These are phyloP conservation scores for Yoshiicerus persimilis DNA, from an alignment of 1,140 invertebrate genomes.

Conservation along the genomic window DNA sequence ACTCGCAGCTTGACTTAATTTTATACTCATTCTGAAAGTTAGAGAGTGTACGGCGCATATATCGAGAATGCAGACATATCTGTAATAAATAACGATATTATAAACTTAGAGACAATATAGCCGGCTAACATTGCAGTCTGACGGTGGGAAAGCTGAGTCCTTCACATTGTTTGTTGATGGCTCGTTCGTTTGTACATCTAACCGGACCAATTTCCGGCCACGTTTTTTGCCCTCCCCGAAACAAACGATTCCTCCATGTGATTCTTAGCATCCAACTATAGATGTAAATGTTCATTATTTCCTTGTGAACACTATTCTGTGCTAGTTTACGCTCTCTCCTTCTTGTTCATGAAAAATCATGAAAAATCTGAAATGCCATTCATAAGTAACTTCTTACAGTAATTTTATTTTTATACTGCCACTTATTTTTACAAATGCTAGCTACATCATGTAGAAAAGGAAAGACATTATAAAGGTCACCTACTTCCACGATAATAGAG, in stretches of 20 bases:
- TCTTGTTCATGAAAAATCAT: neutral
- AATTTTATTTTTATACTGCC: neutral
- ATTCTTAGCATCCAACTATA: neutral
- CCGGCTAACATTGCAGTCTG: neutral
- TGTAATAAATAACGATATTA: neutral
- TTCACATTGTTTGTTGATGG: slow-evolving; percentile 38
- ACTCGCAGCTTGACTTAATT: neutral
- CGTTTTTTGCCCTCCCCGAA: slow-evolving; percentile 28
- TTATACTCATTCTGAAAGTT: neutral
- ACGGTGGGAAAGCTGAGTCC: slow-evolving; percentile 33
- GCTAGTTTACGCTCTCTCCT: neutral
- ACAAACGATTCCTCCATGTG: neutral
- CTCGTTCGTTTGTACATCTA: slow-evolving; percentile 25
- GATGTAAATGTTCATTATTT: neutral
- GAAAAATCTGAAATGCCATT: too few species aligned
- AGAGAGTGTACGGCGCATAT: neutral
- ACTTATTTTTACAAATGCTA: neutral
- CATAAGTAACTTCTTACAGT: neutral
- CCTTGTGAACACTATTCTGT: neutral
- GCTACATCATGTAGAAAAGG: neutral
- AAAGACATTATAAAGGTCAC: neutral
- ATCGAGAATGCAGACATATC: neutral
- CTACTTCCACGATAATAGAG: neutral
- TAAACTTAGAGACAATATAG: neutral
- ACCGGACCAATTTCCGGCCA: slow-evolving; percentile 38